Base-by-base conservation (phyloP, 2,888 invertebrate genomes). In the Tachystola acroxantha region DNA sequence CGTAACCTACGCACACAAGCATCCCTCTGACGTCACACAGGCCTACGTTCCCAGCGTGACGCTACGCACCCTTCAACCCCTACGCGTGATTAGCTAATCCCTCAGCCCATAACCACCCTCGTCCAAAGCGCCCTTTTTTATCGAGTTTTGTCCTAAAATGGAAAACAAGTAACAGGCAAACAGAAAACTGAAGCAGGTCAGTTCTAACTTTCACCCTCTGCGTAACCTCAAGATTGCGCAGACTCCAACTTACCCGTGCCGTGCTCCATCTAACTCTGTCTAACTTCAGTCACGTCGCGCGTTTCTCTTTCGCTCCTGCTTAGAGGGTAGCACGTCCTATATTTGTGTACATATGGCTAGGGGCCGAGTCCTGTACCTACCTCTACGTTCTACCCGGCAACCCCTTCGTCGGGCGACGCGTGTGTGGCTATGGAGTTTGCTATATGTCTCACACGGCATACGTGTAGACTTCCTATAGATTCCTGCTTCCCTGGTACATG, bases 131-230 rank as follows among this genome's bases (percentile, higher is more conserved):
- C 85, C 86, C 84, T 85, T 86, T 85, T 86, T 86, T 85, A 80
- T 78, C 66, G 66, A 82, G 81, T 86, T 86, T 86, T 85, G 86
- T 85, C 86, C 86, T 85, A 86, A 86, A 86, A 85, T 86, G 86
- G 84, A 85, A 86, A 86, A 84, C 86, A 82, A 73, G 58, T 81
- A 86, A 84, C 76, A 84, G 85, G 86, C 48, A 51, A 43, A 30
- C 77, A 85, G 76, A 70, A 43, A 39, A 45, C 37, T 32, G 40
- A 34, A 70, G 70, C 49, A 73, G 76, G 73, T 48, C 51, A 50
- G n/a, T n/a, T n/a, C 53, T 53, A 57, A 65, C 64, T 63, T 64
- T 73, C 71, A 84, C 85, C 85, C 85, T 78, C 77, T 72, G 58
- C 63, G 48, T 53, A 53, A 53, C 58, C 64, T 74, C 66, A 81